Conservation (phyloP, 2,113 vertebrate genomes). For the Nerophis ophidion region DNA sequence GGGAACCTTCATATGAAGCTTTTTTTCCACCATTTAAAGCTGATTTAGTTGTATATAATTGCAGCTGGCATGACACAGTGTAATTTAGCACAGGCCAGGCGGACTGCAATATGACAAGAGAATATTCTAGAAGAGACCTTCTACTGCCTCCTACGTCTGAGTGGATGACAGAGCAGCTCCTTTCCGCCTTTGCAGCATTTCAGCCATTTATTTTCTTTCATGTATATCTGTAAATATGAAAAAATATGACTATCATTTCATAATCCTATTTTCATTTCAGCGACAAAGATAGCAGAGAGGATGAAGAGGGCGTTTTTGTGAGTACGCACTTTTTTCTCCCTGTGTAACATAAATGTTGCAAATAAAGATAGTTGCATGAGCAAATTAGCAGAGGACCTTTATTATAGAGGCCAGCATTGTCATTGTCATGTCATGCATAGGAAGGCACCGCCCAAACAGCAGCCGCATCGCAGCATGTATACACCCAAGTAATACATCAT, state of each 20-base stretch:
- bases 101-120: constrained; percentile 97
- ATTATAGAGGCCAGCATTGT: too few species aligned
- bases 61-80: background rate
- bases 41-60: too few species aligned
- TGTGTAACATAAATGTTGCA: background rate
- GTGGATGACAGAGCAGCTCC: constrained; percentile 39
- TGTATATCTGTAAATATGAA: background rate
- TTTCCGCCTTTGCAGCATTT: background rate
- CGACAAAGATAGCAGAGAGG: background rate
- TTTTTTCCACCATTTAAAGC: too few species aligned
- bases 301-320: background rate
- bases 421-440: background rate
- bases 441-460: background rate
- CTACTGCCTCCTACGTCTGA: constrained; percentile 85
- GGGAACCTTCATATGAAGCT: too few species aligned
- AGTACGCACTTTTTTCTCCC: background rate
- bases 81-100: constrained; percentile 31
- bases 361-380: background rate
- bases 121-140: constrained; percentile 89
- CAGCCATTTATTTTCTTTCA: background rate
- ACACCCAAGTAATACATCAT: too few species aligned
- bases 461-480: too few species aligned
- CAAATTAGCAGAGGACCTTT: too few species aligned
- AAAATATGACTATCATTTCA: too few species aligned
- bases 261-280: background rate